These are phyloP conservation scores for Microctenopoma lineatum DNA, from an alignment of 2,797 vertebrate genomes.

Conservation along the genomic window DNA sequence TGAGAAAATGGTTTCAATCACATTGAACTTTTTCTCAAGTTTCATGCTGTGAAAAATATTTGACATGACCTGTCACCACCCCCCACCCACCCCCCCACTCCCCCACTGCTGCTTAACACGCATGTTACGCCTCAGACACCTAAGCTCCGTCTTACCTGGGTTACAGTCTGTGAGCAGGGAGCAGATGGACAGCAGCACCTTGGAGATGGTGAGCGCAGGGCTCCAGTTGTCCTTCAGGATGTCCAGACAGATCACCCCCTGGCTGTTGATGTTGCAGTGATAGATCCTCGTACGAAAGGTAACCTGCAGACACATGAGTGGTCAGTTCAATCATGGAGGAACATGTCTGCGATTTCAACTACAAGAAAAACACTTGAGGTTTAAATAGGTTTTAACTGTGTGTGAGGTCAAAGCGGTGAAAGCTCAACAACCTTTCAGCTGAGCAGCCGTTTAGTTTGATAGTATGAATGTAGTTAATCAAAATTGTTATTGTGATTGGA, in stretches of 20 bases:
- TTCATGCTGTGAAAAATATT: neutral
- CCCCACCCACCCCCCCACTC: too few relatives aligned
- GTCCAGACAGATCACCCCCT: conserved; percentile 98
- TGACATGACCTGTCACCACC: too few relatives aligned
- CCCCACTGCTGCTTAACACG: too few relatives aligned
- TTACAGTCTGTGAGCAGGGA: conserved; percentile 99
- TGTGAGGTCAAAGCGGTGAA: too few relatives aligned
- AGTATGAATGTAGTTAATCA: too few relatives aligned
- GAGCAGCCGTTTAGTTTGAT: neutral
- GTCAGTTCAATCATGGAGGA: neutral
- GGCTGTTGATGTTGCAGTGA: conserved; percentile 99
- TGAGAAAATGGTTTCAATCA: neutral
- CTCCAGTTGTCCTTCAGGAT: conserved; percentile 99
- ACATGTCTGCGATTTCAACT: neutral
- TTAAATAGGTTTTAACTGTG: too few relatives aligned
- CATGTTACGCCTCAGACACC: too few relatives aligned
- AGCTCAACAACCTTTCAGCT: too few relatives aligned
- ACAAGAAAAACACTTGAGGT: rapidly evolving
- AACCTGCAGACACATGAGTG: conserved; percentile 80
- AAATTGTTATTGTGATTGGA: too few relatives aligned
- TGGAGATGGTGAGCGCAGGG: conserved; percentile 96
- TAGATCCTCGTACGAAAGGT: conserved; percentile 98
- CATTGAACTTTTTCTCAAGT: too few relatives aligned
- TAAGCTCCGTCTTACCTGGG: conserved; percentile 85
- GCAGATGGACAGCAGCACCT: conserved; percentile 98